phyloP scores from a whole-genome alignment of 2,113 vertebrate genomes.

The Lagopus muta region DNA sequence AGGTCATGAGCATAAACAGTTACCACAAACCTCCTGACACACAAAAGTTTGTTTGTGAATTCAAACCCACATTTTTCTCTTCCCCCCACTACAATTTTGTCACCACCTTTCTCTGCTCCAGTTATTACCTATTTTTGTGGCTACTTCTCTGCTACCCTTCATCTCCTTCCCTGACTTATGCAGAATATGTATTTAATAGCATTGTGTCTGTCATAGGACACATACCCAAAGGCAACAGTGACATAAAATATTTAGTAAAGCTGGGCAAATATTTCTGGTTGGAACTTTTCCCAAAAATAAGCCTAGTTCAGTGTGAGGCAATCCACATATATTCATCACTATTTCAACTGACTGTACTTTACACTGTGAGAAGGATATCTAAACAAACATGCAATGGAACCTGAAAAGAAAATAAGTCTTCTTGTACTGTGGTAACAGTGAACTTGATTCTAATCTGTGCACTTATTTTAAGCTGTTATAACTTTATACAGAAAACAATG shows the following conservation, averaged over 20 bases:
- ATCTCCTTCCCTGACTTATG: background rate
- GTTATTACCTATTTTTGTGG: background rate
- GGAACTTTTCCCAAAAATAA: background rate
- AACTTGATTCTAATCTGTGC: background rate
- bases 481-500: background rate
- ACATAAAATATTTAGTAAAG: background rate
- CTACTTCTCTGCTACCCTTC: background rate
- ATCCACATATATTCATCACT: background rate
- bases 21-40: background rate
- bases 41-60: background rate
- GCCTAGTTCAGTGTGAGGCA: background rate
- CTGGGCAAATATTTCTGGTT: background rate
- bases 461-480: background rate
- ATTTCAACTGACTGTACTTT: background rate
- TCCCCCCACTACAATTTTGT: background rate
- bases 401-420: background rate
- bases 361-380: background rate
- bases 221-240: background rate
- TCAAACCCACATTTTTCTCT: background rate
- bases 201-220: background rate
- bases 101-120: background rate
- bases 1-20: background rate
- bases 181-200: background rate
- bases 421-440: background rate
- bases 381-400: background rate